phyloP scores from a whole-genome alignment of 92 coral and sea anemone genomes.

The Zoanthus sansibaricus region DNA sequence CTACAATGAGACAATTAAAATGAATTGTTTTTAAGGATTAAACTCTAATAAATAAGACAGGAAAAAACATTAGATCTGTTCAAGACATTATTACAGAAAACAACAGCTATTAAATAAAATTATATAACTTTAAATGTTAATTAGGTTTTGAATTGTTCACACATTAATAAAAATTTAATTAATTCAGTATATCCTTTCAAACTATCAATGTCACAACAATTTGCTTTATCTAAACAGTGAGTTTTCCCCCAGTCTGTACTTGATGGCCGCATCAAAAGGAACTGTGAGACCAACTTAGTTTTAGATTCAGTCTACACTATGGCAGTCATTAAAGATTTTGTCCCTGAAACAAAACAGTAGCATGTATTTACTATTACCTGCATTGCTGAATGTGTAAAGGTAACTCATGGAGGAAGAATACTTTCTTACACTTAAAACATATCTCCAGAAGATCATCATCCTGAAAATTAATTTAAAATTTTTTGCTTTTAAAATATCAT shows the following conservation, averaged over 20 bases:
- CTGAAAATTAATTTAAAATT: background rate
- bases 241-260: no score
- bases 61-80: background rate
- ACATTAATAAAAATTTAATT: no score
- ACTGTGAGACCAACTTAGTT: no score
- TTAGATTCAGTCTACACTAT: no score
- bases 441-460: background rate
- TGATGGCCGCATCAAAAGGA: no score
- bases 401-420: slow-evolving; percentile 5
- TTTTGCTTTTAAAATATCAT: background rate
- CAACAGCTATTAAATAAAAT: background rate
- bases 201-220: no score
- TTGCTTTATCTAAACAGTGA: no score
- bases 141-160: background rate
- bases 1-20: slow-evolving; percentile 16
- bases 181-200: no score
- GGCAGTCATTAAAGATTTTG: background rate
- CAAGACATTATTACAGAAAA: background rate
- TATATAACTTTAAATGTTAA: background rate
- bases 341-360: background rate
- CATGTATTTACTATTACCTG: slow-evolving; percentile 2
- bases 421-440: background rate
- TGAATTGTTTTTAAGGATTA: background rate
- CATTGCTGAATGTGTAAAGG: background rate
- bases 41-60: background rate